Percentiles rank a stretch among this genome's conserved stretches.
Evolutionary conservation across 2,888 invertebrate species (phyloP).

Genomic region (Chaetoderma sp.): DNA sequence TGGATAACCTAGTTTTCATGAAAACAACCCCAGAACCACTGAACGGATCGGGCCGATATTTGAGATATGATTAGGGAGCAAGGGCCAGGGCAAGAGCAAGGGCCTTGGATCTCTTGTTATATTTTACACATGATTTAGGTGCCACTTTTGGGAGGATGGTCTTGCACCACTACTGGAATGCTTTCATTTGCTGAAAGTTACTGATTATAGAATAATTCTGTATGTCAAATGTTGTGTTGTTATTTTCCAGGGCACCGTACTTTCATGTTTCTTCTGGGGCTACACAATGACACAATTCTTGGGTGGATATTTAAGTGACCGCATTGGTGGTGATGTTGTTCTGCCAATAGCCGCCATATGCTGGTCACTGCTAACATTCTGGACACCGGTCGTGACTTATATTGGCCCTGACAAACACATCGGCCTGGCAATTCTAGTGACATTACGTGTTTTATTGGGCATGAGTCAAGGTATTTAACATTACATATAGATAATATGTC

Average conservation of each 20-base stretch:
- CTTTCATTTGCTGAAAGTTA: no score
- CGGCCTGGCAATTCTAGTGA: conserved; percentile 74
- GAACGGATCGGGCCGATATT: no score
- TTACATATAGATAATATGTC: no score
- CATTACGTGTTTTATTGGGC: conserved; percentile 76
- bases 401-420: conserved; percentile 70
- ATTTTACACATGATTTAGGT: no score
- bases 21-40: no score
- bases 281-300: conserved; percentile 76
- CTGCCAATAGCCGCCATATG: conserved; percentile 75
- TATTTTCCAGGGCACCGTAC: conserved; percentile 73
- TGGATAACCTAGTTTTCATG: no score
- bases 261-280: conserved; percentile 82
- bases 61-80: no score
- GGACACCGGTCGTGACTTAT: conserved; percentile 64
- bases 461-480: conserved; percentile 73
- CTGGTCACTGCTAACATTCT: conserved; percentile 66
- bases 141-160: no score
- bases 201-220: no score
- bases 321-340: conserved; percentile 77
- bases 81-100: no score
- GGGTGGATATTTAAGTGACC: conserved; percentile 71
- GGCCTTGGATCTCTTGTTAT: no score
- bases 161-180: no score
- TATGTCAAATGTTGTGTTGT: neutral